Evolutionary conservation across 1,140 invertebrate genomes (phyloP), one percentile per base, ranked within the genome.

Genomic region (Bombus haemorrhoidalis): DNA sequence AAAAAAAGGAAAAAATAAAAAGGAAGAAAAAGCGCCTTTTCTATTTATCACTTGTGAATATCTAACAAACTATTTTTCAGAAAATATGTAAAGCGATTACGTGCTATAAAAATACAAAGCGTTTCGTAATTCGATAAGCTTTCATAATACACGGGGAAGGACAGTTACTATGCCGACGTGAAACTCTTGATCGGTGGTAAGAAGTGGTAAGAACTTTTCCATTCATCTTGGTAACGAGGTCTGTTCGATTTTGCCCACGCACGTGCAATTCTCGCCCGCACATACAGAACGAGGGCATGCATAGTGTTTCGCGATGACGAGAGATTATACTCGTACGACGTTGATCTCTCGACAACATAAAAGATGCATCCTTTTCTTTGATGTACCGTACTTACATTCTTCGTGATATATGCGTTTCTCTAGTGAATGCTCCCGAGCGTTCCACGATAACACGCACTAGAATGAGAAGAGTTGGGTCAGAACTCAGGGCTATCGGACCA

Each of bases 341-440:
- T 84, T 85, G 82, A 90, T 90, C 79, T 89, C 89, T 83, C 73
- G 79, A 69, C 86, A 57, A 90, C 86, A 90, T 90, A 90, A 83
- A 80, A 85, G 88, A 87, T 87, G 85, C 88, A 89, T 90, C 83
- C 86, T 66, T 89, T 89, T 87, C 88, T 87, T 85, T 74, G 62
- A 69, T 13, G 69, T 79, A 80, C 75, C 74, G 59, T 83, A 53
- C 47, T 8, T 22, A 75, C 75, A 76, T 80, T 72, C 86, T 68
- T 76, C 77, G 57, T 90, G 89, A 90, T 90, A 80, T 83, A 90
- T 86, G 86, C 78, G 80, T 81, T 90, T 78, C 74, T 78, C 79
- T 81, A 41, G 75, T 80, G 78, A 57, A 64, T 87, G 77, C 62
- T 81, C 81, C 53, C 59, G 66, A 89, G 81, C 72, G 85, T 53